Evolutionary conservation across 2,888 invertebrate genomes (phyloP).

Genomic region (Leptinotarsa peninsularis): DNA sequence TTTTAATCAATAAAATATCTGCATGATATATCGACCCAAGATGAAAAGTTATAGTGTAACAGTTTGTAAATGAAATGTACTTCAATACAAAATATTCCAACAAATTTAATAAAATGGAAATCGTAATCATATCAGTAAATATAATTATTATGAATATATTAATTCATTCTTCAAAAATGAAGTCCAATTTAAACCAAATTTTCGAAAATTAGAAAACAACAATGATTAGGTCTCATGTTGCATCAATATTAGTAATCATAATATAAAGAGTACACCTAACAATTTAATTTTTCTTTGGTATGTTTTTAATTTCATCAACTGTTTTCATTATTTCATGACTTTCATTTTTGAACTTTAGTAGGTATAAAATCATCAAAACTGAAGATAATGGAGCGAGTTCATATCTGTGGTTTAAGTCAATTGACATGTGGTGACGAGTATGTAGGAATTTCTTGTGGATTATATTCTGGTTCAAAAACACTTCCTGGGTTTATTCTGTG

Average conservation of each 20-base stretch:
- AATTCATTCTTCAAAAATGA: no score
- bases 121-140: background rate
- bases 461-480: no score
- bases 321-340: background rate
- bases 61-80: background rate
- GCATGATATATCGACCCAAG: background rate
- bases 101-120: background rate
- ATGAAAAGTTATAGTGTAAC: slow-evolving; percentile 2
- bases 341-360: background rate
- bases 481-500: no score
- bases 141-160: no score
- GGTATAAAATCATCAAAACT: background rate
- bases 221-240: background rate
- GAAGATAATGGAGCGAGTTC: background rate
- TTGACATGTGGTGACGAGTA: background rate
- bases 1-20: slow-evolving; percentile 6
- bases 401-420: background rate
- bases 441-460: no score
- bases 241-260: background rate
- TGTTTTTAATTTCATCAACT: background rate
- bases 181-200: background rate
- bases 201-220: background rate
- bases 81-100: background rate
- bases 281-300: slow-evolving; percentile 3
- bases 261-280: background rate